Base-by-base conservation (phyloP, 2,888 invertebrate species). In the Microplitis manilae region DNA sequence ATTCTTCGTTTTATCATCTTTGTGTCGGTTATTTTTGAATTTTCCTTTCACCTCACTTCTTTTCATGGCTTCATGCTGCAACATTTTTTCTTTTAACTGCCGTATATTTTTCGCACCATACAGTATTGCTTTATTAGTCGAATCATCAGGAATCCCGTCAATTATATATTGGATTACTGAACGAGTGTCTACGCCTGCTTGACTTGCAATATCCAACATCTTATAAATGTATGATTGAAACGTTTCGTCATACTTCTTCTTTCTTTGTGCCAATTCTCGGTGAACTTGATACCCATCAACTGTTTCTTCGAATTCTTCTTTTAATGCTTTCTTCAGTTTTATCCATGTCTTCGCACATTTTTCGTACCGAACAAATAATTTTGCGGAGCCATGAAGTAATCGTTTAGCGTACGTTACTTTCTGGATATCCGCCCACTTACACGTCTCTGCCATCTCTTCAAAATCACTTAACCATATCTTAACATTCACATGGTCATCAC, bases 201-300 rank as follows among this genome's bases (percentile, higher is more conserved):
- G 64, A 64, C 64, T 64, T 0, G 72, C 72, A 4, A 73, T 17
- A 9, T 73, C 64, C 15, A 64, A n/a, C 72, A 64, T 64, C 6
- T 60, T 60, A 20, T 64, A 64, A 5, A 73, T 15, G 9, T 73
- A 64, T 2, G 73, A 62, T 17, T 64, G 64, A 15, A 17, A 73
- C 0, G 39, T 39, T 40, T 73, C 64, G 20, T 86, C 85, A 59
- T 59, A 13, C 59, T 59, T 59, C 59, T 59, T 59, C 4, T 59
- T 59, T 59, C 59, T 59, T 13, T 8, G 13, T 59, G 59, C 8
- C 13, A 59, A 13, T 59, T 8, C 13, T 13, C 59, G 59, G 13
- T 59, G 59, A 59, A 59, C 13, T 59, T 59, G 8, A 13, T 59
- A 13, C 8, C 59, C 8, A 59, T 59, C 59, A 13, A 59, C 59